Base-by-base conservation (phyloP, 2,797 vertebrate species). In the Microhierax caerulescens region DNA sequence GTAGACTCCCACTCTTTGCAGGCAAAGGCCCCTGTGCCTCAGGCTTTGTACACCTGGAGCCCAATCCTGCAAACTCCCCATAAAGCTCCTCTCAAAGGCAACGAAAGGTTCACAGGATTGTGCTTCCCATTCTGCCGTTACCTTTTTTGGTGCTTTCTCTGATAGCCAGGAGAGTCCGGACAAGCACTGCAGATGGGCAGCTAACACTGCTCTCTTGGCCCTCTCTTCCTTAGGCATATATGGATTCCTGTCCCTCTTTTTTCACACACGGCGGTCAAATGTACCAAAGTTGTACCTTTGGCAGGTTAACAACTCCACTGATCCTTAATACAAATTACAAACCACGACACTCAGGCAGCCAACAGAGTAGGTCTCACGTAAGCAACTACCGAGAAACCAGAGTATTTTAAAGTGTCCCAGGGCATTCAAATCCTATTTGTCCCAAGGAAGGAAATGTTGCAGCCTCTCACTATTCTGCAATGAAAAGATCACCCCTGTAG, bases 1-100 rank as follows among this genome's bases (percentile, higher is more conserved):
- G 39, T 45, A 89, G 75, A 76, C 75, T 96, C 95, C 80, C 94
- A 95, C 85, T 94, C 89, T 53, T 13, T 64, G 81, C 84, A 95
- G 81, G 82, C 88, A 80, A 88, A 93, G 95, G 95, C 64, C 75
- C 84, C 94, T n/a, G 68, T 88, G 56, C 96, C 93, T 88, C 78
- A 34, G 90, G 92, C 89, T 91, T 84, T 78, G 72, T 77, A 77
- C 86, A 94, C 92, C 92, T 96, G 91, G 91, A 93, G 92, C 57
- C 86, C 84, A 85, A 81, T 92, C 81, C 94, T 85, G 60, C 45
- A 77, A 53, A 36, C 32, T 69, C 88, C 43, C 68, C 3, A 4
- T 7, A 51, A n/a, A 79, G 41, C 67, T 92, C 24, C 53, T 50
- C 68, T 74, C 45, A 74, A 87, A 93, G 56, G 64, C 85, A 82